Evolutionary conservation across 2,888 invertebrate species (phyloP), one percentile per base, ranked within the genome.

Genomic region (Macrophya annulata): DNA sequence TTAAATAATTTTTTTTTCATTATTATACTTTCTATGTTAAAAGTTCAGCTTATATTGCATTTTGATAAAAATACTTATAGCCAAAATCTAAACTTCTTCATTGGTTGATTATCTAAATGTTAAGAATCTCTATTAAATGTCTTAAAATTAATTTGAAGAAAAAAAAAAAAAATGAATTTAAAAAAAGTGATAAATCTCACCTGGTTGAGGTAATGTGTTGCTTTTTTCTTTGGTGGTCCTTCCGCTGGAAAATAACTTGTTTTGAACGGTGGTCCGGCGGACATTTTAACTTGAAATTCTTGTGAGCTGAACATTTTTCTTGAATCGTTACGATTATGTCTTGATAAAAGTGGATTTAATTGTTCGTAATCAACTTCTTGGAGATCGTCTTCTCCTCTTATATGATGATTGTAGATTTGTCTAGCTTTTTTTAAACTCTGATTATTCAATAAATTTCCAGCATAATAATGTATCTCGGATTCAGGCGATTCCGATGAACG

Each of bases 371-470:
- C 91, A 55, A 85, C 84, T 40, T 89, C 87, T 21, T 68, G 21
- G 6, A 68, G 68, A 37, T 84, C 85, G 31, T 89, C 87, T 21
- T 62, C 81, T 5, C 87, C 88, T 59, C 89, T 90, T 45, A 86
- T 88, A 71, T 91, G 85, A 0, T 92, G 90, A 85, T 91, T 89
- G 87, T 92, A 93, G 55, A 92, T 90, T 72, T 89, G 88, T 5
- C 90, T 88, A 74, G 91, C 88, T 74, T 88, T 90, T 86, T 86
- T 89, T 12, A 91, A 76, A 25, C 86, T 87, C 6, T 91, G 90
- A 65, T 91, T 92, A 86, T 89, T 92, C 72, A 90, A 91, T 86
- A 93, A 51, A 83, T 93, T 93, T 48, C 93, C 91, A 6, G 90
- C 91, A 90, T 93, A 93, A 81, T 93, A 93, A 65, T 91, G 92